Base-by-base conservation (phyloP, 30 jellyfish, hydroid and myxozoan genomes). In the Chrysaora quinquecirrha region DNA sequence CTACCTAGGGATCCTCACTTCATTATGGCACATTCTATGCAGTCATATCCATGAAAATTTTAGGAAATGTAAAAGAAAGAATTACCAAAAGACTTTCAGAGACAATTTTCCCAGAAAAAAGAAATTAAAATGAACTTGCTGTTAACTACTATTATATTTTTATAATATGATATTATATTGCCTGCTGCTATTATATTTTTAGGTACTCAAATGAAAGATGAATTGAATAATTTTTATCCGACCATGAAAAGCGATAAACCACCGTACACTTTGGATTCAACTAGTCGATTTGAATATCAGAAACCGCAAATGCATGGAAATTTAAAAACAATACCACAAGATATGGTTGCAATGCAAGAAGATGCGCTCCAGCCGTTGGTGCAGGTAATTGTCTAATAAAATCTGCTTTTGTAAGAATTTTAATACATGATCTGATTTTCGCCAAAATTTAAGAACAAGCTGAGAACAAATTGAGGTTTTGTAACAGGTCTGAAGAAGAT, bases 191-290 rank as follows among this genome's bases (percentile, higher is more conserved):
- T 63, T 63, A 19, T 23, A 20, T 28, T 27, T 67, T 29, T 52
- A 70, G 82, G 25, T 43, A 30, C 3, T 19, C 75, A 70, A 2
- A 69, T 70, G 49, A 23, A 54, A 24, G 92, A 82, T 24, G 18
- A 74, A 7, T 14, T 82, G 62, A 34, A 30, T 9, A 70, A 48
- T 27, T 48, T 38, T 64, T 71, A 56, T 68, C 86, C 96, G 22
- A 67, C 63, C 3, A 3, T 31, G 66, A 76, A 75, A 24, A 29
- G 76, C 16, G 79, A 49, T 11, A 71, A 67, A 52, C 88, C 91
- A 0, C 81, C 80, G n/a, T 78, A 76, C 87, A 76, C 96, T 3
- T 60, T 87, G 87, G 96, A 87, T 47, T 87, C 96, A 18, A 87
- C 91, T 20, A 76, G 28, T 0, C 49, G 96, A 61, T 52, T 49